Conservation (phyloP, 2,888 invertebrate species). For the Drosophila cracens region DNA sequence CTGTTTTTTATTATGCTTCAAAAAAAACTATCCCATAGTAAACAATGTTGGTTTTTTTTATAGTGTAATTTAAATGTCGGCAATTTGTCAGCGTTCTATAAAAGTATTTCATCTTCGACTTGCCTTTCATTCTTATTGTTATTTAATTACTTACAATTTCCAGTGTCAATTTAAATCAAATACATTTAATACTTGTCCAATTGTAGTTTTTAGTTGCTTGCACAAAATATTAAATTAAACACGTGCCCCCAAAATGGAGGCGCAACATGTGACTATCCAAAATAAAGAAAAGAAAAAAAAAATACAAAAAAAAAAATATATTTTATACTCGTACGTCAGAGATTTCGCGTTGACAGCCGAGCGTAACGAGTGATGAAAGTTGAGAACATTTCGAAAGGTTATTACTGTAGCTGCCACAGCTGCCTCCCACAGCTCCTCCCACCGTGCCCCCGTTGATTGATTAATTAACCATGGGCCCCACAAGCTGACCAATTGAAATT, state of each 20-base stretch:
- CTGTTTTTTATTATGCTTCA: too few relatives aligned
- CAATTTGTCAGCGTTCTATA: not conserved
- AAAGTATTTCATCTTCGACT: not conserved
- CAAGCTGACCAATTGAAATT: conserved; percentile 65
- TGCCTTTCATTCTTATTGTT: not conserved
- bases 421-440: not conserved
- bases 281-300: not conserved
- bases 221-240: conserved; percentile 15
- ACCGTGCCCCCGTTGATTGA: not conserved
- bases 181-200: conserved; percentile 33
- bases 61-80: not conserved
- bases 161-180: not conserved
- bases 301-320: not conserved
- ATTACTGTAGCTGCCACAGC: conserved; percentile 1
- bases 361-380: conserved; percentile 24
- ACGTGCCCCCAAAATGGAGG: conserved; percentile 22
- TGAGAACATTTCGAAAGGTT: conserved; percentile 11
- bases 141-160: not conserved
- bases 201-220: conserved; percentile 14
- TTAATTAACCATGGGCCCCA: conserved; percentile 28
- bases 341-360: conserved; percentile 3
- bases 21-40: not conserved
- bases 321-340: conserved; percentile 18
- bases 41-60: not conserved
- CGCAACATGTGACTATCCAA: conserved; percentile 38